A percentile compares a stretch with the other conserved stretches of the same genome.
phyloP scores from a whole-genome alignment of 1,140 invertebrate species.

The Drosophila nigrodunni region DNA sequence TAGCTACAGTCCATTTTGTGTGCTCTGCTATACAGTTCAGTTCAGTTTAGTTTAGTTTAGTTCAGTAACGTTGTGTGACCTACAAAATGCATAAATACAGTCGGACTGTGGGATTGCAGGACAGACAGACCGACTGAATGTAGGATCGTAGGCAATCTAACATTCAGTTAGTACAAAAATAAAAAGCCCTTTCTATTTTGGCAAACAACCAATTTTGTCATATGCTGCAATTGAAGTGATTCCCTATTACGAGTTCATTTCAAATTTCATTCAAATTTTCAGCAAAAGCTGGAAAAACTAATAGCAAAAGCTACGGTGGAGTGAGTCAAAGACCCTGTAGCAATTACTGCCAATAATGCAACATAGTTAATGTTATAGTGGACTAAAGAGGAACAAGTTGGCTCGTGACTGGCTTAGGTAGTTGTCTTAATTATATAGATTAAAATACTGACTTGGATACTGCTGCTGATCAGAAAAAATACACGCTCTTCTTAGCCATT shows the following conservation, averaged over 20 bases:
- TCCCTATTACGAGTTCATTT: slow-evolving; percentile 10
- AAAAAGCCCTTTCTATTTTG: slow-evolving; percentile 24
- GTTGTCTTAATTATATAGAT: no score
- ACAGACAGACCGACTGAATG: background rate
- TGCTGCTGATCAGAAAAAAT: no score
- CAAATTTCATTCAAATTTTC: background rate
- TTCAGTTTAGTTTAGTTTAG: background rate
- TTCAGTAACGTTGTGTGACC: slow-evolving; percentile 23
- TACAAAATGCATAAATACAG: slow-evolving; percentile 34
- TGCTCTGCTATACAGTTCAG: background rate
- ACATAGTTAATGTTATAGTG: no score
- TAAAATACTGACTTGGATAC: no score
- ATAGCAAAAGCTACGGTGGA: background rate
- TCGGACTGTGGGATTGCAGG: background rate
- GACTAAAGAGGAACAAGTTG: no score
- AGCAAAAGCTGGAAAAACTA: background rate
- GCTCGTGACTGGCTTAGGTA: no score
- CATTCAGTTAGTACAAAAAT: slow-evolving; percentile 21
- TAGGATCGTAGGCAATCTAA: slow-evolving; percentile 8
- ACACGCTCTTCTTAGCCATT: no score
- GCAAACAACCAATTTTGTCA: slow-evolving; percentile 28
- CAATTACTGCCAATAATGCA: no score
- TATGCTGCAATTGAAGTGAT: slow-evolving; percentile 2
- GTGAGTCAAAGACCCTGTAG: no score
- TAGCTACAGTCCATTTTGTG: slow-evolving; percentile 13